Evolutionary conservation across 2,113 vertebrate genomes (phyloP).

Genomic region (Urocynchramus pylzowi): DNA sequence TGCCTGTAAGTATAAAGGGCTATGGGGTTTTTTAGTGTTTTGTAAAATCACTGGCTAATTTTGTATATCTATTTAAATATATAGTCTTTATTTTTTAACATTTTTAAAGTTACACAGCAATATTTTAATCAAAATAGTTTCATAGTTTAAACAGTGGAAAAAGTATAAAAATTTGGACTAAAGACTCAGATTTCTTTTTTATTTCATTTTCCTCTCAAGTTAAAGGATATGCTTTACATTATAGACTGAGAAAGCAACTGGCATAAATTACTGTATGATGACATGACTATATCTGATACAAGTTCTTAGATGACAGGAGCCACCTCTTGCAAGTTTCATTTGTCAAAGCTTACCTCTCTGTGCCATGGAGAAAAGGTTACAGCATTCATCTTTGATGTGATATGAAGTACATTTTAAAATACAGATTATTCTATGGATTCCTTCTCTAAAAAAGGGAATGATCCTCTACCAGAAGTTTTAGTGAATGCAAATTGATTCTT

Average conservation of each 20-base stretch:
- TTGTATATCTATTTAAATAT: not conserved
- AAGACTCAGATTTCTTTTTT: not conserved
- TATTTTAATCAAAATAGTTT: not conserved
- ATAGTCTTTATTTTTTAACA: not conserved
- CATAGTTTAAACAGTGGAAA: not conserved
- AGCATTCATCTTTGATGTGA: not conserved
- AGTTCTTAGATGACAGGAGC: slow-evolving; percentile 33
- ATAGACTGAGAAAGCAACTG: not conserved
- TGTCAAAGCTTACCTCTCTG: slow-evolving; percentile 21
- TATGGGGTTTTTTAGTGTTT: not conserved
- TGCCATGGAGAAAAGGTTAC: slow-evolving; percentile 49
- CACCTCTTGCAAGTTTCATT: slow-evolving; percentile 9
- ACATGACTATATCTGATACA: not conserved
- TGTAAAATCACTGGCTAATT: not conserved
- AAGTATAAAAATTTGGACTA: not conserved
- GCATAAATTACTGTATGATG: slow-evolving; percentile 18
- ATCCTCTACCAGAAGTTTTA: not conserved
- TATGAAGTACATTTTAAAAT: not conserved
- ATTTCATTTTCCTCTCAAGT: not conserved
- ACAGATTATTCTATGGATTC: not conserved
- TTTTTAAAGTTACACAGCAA: not conserved
- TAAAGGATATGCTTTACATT: not conserved
- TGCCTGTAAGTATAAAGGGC: not conserved
- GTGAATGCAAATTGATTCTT: not conserved
- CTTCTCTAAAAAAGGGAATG: not conserved